Percentiles rank a stretch among this genome's conserved stretches.
phyloP scores from a whole-genome alignment of 2,797 vertebrate genomes.

The Muscicapa striata region DNA sequence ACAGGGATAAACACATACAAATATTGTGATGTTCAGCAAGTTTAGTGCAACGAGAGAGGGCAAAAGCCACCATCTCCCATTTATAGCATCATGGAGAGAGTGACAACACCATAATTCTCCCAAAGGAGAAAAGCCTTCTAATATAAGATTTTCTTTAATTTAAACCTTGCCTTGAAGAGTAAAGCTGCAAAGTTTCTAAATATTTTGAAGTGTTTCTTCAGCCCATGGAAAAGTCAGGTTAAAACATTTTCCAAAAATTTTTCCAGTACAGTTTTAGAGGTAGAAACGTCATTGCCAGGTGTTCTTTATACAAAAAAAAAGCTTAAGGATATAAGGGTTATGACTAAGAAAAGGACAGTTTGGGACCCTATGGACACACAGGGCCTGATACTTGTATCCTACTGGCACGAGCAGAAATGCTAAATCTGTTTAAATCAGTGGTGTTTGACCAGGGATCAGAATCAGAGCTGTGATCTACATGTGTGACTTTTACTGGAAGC shows the following conservation, averaged over 20 bases:
- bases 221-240: not conserved
- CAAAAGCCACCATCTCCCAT: not conserved
- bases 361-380: not conserved
- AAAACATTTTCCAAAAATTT: not conserved
- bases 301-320: not conserved
- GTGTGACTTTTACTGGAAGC: not conserved
- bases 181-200: not conserved
- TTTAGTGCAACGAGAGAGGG: not conserved
- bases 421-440: not conserved
- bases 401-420: not conserved
- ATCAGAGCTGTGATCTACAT: not conserved
- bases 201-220: not conserved
- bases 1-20: not conserved
- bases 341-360: not conserved
- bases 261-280: not conserved
- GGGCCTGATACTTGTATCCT: not conserved
- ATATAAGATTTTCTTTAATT: not conserved
- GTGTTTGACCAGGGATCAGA: not conserved
- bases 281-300: not conserved
- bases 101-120: not conserved
- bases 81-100: not conserved
- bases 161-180: not conserved
- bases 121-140: not conserved
- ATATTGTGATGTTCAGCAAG: not conserved
- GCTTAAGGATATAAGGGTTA: not conserved